These are phyloP conservation scores for Tupiocoris notatus DNA, from an alignment of 2,888 invertebrate genomes.

Conservation along the genomic window DNA sequence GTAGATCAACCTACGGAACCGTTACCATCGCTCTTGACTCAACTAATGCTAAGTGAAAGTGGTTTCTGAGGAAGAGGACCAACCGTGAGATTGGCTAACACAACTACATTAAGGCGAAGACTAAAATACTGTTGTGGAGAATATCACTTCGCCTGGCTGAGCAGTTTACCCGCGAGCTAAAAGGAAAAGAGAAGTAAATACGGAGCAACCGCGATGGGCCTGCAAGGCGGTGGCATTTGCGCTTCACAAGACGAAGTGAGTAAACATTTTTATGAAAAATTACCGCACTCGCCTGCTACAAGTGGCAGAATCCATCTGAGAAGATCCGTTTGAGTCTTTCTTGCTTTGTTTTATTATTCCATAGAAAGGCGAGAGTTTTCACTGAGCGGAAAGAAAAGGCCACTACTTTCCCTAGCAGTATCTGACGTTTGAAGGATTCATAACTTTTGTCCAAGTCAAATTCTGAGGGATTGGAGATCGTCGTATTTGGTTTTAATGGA, in stretches of 20 bases:
- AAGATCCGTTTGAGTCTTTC: background rate
- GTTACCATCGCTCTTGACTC: background rate
- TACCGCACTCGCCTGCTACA: background rate
- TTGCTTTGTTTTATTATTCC: background rate
- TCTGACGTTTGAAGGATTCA: too few species aligned
- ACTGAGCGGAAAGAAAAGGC: background rate
- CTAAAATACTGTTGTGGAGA: background rate
- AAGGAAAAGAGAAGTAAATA: background rate
- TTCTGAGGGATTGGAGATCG: too few species aligned
- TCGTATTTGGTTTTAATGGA: too few species aligned
- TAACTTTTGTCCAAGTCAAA: too few species aligned
- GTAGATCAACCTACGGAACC: background rate
- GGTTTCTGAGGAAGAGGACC: background rate
- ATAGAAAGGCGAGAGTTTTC: background rate
- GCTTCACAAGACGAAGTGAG: background rate
- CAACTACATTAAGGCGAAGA: background rate
- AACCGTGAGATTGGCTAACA: background rate
- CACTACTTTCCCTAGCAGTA: background rate
- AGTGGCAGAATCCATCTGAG: background rate
- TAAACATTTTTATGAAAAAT: background rate
- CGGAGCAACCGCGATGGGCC: background rate
- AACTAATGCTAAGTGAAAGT: background rate
- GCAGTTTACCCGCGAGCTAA: background rate
- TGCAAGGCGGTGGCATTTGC: background rate
- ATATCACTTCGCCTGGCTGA: background rate